These are phyloP conservation scores for Rhizomys pruinosus DNA, from an alignment of 2,113 vertebrate species.

Conservation along the genomic window DNA sequence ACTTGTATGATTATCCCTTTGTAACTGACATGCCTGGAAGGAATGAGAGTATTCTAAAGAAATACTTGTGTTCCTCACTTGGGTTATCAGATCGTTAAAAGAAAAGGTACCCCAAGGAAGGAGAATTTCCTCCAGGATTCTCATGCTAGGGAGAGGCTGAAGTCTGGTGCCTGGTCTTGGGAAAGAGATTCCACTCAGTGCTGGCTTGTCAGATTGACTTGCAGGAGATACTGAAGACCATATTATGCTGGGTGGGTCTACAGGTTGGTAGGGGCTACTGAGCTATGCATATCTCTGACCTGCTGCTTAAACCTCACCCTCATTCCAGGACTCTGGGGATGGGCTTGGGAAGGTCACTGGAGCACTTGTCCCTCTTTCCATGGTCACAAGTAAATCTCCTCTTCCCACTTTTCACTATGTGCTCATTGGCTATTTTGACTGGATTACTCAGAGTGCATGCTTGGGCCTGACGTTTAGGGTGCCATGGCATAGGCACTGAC, in stretches of 20 bases:
- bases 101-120: neutral
- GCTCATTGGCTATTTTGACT: neutral
- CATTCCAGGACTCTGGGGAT: neutral
- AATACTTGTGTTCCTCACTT: neutral
- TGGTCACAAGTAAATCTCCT: neutral
- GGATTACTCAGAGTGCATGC: neutral
- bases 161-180: neutral
- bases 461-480: neutral
- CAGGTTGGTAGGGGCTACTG: neutral
- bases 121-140: neutral
- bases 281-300: neutral
- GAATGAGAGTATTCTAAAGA: neutral
- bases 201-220: neutral
- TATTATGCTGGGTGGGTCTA: rapidly evolving
- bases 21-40: neutral
- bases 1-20: neutral
- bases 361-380: too few species aligned
- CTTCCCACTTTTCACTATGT: neutral
- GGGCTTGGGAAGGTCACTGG: neutral
- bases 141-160: neutral
- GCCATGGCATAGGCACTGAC: neutral
- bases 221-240: neutral
- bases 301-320: neutral
- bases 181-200: neutral
- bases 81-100: neutral